These are phyloP conservation scores for Percopsis transmontana DNA, from an alignment of 2,113 vertebrate species.

Conservation along the genomic window DNA sequence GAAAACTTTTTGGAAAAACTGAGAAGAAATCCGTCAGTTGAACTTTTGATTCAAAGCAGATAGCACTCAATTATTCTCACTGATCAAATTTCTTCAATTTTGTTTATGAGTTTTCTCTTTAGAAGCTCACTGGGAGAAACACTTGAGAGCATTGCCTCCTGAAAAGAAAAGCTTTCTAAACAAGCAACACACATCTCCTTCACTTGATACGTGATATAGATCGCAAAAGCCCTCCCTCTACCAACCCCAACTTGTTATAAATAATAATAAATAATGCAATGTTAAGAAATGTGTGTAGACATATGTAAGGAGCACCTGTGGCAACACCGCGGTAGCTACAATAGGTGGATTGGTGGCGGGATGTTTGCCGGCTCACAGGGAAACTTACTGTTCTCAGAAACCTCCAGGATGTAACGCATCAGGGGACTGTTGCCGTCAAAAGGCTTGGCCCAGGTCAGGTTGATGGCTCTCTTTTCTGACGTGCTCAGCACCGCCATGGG, in stretches of 20 bases:
- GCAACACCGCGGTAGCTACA: not conserved
- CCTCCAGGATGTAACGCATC: constrained; percentile 90
- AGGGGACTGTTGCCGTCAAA: constrained; percentile 97
- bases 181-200: constrained; percentile 14
- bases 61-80: constrained; percentile 27
- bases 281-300: not conserved
- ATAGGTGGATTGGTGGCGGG: not conserved
- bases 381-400: constrained; percentile 95
- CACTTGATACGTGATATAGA: constrained; percentile 11
- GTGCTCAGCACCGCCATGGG: constrained; percentile 81
- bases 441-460: constrained; percentile 92
- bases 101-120: not conserved
- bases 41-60: constrained; percentile 5
- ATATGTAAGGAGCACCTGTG: not conserved
- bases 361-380: not conserved
- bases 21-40: not conserved
- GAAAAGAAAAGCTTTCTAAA: constrained; percentile 3
- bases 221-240: not conserved
- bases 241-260: not conserved
- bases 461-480: constrained; percentile 87
- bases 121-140: constrained; percentile 8
- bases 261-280: constrained; percentile 9
- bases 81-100: not conserved
- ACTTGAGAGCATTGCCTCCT: not conserved
- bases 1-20: not conserved